These are phyloP conservation scores for Ia io DNA, from an alignment of 2,113 vertebrate genomes.

Conservation along the genomic window DNA sequence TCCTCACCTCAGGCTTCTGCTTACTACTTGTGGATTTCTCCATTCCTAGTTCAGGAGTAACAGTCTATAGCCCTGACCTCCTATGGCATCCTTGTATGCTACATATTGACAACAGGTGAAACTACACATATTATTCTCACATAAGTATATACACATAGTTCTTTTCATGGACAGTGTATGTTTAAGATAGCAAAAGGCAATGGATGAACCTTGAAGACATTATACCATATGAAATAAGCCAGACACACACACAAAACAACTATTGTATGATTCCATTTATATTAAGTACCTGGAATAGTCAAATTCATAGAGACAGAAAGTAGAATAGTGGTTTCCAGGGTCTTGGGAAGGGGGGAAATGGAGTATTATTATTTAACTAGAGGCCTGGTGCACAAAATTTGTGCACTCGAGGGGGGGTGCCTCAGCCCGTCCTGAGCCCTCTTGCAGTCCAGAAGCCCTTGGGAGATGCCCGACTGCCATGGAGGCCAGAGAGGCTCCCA, in stretches of 20 bases:
- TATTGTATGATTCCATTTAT: background rate
- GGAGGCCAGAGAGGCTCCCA: no score
- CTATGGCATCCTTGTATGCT: background rate
- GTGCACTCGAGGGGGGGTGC: no score
- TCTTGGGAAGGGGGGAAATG: background rate
- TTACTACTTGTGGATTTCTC: background rate
- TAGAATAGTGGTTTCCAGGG: background rate
- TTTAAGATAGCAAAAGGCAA: background rate
- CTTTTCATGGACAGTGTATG: background rate
- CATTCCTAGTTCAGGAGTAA: background rate
- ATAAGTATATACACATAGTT: background rate
- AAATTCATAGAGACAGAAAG: no score
- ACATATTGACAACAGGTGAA: background rate
- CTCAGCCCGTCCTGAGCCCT: no score
- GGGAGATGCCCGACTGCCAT: no score
- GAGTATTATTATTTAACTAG: background rate
- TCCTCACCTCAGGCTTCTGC: background rate
- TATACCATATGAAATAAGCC: no score
- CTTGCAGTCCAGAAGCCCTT: no score
- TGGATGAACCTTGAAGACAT: background rate
- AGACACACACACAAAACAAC: background rate
- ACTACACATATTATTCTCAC: background rate
- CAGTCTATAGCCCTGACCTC: background rate
- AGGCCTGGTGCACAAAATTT: no score
- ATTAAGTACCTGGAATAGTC: no score